A percentile compares a stretch with the other conserved stretches of the same genome.
Evolutionary conservation across 2,113 vertebrate genomes (phyloP).

Genomic region (Eulemur rufifrons): DNA sequence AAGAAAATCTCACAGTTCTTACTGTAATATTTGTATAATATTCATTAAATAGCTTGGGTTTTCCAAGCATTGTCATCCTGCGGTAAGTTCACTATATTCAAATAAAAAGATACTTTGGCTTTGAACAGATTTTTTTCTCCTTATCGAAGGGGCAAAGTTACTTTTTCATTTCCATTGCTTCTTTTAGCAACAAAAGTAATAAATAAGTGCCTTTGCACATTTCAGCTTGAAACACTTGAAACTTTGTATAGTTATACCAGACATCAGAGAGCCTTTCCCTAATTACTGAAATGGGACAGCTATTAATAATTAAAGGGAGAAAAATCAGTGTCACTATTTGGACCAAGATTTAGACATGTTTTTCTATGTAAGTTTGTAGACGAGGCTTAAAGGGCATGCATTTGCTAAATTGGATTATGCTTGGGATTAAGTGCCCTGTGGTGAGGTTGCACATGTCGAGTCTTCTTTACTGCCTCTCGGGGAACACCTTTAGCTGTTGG

Average conservation of each 20-base stretch:
- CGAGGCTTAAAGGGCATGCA: neutral
- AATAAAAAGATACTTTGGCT: slow-evolving; percentile 14
- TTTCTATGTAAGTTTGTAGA: neutral
- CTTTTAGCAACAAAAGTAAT: slow-evolving; percentile 31
- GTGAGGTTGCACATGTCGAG: neutral
- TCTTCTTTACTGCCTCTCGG: neutral
- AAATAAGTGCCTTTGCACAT: slow-evolving; percentile 28
- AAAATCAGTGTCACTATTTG: neutral
- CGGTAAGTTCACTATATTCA: neutral
- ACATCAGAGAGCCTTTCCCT: neutral
- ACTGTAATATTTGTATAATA: neutral
- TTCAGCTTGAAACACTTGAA: slow-evolving; percentile 8
- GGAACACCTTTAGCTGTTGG: neutral
- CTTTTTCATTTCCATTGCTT: neutral
- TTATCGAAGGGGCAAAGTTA: neutral
- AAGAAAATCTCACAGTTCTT: neutral
- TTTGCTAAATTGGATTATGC: neutral
- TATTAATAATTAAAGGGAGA: neutral
- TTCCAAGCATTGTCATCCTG: neutral
- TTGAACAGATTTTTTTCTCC: neutral
- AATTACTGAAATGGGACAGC: neutral
- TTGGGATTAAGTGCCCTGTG: neutral
- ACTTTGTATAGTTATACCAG: neutral
- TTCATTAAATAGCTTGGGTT: neutral
- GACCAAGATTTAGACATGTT: neutral